Conservation (phyloP, 2,888 invertebrate genomes). For the Epistrophella euchroma region DNA sequence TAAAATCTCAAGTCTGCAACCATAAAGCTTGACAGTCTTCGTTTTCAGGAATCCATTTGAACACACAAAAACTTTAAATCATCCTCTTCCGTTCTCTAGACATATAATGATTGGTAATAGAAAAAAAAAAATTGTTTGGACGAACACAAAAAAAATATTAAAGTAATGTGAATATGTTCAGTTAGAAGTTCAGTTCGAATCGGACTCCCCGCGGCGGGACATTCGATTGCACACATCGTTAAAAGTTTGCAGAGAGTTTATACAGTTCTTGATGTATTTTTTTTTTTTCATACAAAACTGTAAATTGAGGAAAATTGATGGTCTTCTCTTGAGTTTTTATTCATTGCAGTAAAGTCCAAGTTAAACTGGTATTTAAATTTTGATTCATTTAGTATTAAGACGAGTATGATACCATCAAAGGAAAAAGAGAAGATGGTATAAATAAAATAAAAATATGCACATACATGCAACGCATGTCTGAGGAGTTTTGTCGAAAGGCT, state of each 20-base stretch:
- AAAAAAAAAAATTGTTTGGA: slow-evolving; percentile 2
- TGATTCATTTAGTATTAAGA: neutral
- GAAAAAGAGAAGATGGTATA: neutral
- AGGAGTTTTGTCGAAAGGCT: too few relatives aligned
- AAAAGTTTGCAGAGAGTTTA: slow-evolving; percentile 40
- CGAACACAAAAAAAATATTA: neutral
- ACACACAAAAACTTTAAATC: slow-evolving; percentile 36
- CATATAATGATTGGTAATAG: slow-evolving; percentile 45
- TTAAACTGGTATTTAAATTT: neutral
- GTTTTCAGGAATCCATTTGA: slow-evolving; percentile 23
- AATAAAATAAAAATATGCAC: too few relatives aligned
- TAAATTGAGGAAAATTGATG: slow-evolving; percentile 4
- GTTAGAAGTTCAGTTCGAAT: slow-evolving; percentile 2
- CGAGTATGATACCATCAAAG: neutral
- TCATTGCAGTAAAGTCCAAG: neutral
- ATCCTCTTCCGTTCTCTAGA: slow-evolving; percentile 16
- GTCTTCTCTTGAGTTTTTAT: slow-evolving; percentile 4
- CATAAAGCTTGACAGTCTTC: slow-evolving; percentile 44
- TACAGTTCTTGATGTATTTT: neutral
- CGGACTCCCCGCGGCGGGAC: neutral
- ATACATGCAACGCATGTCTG: too few relatives aligned
- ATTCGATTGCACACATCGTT: slow-evolving; percentile 60
- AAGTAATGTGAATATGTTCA: slow-evolving; percentile 50
- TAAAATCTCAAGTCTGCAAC: slow-evolving; percentile 12
- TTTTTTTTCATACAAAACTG: slow-evolving; percentile 10